Evolutionary conservation across 2,113 vertebrate genomes (phyloP).

Genomic region (Hypanus sabinus): DNA sequence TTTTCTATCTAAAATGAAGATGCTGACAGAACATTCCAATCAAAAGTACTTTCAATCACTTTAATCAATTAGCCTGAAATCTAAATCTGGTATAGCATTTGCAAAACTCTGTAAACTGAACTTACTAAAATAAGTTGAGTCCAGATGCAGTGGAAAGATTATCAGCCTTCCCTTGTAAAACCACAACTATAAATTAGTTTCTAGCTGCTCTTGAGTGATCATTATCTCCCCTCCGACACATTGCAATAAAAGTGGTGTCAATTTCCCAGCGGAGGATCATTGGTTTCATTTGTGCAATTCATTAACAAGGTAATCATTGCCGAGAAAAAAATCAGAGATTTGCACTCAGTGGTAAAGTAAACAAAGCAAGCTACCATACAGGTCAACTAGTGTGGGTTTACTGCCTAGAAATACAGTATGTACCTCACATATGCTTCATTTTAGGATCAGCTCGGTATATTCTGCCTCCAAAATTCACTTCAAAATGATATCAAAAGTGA

Average conservation of each 20-base stretch:
- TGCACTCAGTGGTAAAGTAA: neutral
- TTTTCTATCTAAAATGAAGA: neutral
- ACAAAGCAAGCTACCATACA: neutral
- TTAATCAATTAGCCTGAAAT: neutral
- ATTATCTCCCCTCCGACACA: neutral
- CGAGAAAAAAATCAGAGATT: neutral
- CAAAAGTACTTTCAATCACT: neutral
- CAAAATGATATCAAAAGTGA: too few relatives aligned
- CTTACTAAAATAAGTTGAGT: neutral
- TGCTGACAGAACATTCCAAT: neutral
- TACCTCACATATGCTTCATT: too few relatives aligned
- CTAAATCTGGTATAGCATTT: neutral
- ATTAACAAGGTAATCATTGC: neutral
- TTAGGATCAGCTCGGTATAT: too few relatives aligned
- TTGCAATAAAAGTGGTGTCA: neutral
- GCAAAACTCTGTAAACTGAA: neutral
- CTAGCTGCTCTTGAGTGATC: neutral
- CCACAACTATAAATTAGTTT: neutral
- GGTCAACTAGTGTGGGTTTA: neutral
- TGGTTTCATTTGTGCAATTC: neutral
- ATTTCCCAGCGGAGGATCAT: neutral
- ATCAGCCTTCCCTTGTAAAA: neutral
- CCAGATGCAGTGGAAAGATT: neutral
- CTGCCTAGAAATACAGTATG: too few relatives aligned
- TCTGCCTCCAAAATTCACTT: too few relatives aligned